Evolutionary conservation across 2,113 vertebrate species (phyloP).

Genomic region (Vombatus ursinus): DNA sequence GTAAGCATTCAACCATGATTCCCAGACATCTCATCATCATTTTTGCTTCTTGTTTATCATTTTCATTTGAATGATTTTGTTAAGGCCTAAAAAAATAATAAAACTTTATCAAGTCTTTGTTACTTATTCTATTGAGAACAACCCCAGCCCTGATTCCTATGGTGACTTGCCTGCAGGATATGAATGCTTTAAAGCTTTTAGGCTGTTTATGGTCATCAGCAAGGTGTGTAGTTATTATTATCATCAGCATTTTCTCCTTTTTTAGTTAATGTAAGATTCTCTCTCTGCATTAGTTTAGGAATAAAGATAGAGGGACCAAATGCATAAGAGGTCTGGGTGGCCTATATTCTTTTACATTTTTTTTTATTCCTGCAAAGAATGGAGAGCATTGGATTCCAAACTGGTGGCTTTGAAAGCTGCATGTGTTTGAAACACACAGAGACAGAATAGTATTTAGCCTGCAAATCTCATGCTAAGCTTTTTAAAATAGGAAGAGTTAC

Average conservation of each 20-base stretch:
- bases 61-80: conserved; percentile 41
- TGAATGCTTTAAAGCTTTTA: conserved; percentile 34
- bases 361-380: not conserved
- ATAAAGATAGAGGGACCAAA: not conserved
- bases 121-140: conserved; percentile 33
- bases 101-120: conserved; percentile 27
- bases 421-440: not conserved
- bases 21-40: conserved; percentile 3
- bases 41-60: not conserved
- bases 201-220: not conserved
- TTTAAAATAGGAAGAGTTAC: conserved; percentile 15
- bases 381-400: not conserved
- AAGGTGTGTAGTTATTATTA: not conserved
- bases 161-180: not conserved
- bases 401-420: not conserved
- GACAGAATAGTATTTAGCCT: not conserved
- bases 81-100: conserved; percentile 9
- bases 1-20: not conserved
- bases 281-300: not conserved
- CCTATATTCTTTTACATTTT: not conserved
- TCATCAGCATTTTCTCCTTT: not conserved
- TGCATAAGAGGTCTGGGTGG: conserved; percentile 15
- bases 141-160: conserved; percentile 6
- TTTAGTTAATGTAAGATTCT: not conserved
- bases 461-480: not conserved